Percentiles rank a stretch among this genome's conserved stretches.
Evolutionary conservation across 2,113 vertebrate genomes (phyloP).

Genomic region (Geothlypis trichas): DNA sequence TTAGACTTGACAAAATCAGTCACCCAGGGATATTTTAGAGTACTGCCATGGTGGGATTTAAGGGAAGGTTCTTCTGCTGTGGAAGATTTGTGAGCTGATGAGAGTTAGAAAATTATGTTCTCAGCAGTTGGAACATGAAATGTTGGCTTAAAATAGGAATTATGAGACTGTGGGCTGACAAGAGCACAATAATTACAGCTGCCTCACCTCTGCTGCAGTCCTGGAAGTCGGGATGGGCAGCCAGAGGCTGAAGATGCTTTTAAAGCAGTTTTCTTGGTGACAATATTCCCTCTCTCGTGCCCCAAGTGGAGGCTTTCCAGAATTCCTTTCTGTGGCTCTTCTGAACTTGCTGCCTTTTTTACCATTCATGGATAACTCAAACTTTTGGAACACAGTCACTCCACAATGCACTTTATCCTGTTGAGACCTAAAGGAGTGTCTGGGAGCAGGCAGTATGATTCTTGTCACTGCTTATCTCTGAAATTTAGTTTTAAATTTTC

Average conservation of each 20-base stretch:
- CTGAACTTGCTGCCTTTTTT: not conserved
- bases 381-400: not conserved
- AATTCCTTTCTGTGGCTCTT: not conserved
- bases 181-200: not conserved
- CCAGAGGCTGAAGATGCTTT: not conserved
- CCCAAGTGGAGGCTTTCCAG: not conserved
- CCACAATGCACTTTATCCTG: not conserved
- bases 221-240: not conserved
- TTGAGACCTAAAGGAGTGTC: not conserved
- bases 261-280: fast-evolving
- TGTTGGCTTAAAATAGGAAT: not conserved
- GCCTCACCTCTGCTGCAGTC: not conserved
- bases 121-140: not conserved
- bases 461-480: not conserved
- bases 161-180: not conserved
- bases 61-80: not conserved
- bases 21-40: not conserved
- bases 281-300: not conserved
- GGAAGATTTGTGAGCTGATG: not conserved
- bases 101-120: not conserved
- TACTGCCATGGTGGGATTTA: not conserved
- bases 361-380: not conserved
- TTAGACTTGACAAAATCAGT: constrained; percentile 4
- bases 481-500: not conserved
- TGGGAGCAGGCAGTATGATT: not conserved